phyloP scores from a whole-genome alignment of 1,140 invertebrate genomes.

The Colletes gigas region DNA sequence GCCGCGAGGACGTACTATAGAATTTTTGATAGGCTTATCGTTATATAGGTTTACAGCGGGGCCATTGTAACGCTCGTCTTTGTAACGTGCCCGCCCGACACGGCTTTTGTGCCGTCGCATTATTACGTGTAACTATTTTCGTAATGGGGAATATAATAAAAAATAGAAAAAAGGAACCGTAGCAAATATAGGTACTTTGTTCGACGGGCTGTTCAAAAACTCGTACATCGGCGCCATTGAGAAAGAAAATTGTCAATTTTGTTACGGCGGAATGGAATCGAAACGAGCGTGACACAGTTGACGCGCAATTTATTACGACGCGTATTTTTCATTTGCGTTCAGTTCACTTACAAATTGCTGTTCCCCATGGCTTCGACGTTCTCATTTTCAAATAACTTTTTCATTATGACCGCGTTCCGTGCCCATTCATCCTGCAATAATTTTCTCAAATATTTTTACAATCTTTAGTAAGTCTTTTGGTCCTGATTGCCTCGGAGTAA shows the following conservation, averaged over 20 bases:
- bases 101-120: not conserved
- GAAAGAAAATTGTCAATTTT: not conserved
- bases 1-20: not conserved
- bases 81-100: not conserved
- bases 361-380: too few species aligned
- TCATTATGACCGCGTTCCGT: too few species aligned
- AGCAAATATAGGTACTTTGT: not conserved
- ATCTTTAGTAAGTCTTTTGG: too few species aligned
- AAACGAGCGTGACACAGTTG: too few species aligned
- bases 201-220: not conserved
- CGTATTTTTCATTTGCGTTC: too few species aligned
- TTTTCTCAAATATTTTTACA: too few species aligned
- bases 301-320: too few species aligned
- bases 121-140: constrained; percentile 12
- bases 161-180: not conserved
- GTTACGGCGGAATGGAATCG: too few species aligned
- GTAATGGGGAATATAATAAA: not conserved
- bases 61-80: constrained; percentile 8
- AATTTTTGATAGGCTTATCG: constrained; percentile 4
- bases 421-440: too few species aligned
- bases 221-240: not conserved
- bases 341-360: too few species aligned
- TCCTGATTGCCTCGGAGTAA: too few species aligned
- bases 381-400: too few species aligned
- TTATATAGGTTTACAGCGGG: not conserved